Conservation (phyloP, 2,888 invertebrate species). For the Ophion obscuratus region DNA sequence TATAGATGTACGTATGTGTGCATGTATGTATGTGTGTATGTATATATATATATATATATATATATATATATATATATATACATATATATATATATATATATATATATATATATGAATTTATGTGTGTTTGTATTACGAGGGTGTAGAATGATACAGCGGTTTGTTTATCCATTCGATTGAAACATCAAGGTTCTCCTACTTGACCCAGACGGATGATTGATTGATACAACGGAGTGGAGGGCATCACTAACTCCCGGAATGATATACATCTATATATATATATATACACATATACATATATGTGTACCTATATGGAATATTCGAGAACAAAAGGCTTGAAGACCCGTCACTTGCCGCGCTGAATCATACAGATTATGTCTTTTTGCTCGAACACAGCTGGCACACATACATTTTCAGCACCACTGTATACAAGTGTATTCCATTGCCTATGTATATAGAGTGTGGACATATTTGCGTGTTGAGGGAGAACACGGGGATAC, state of each 20-base stretch:
- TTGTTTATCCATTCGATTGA: constrained; percentile 58
- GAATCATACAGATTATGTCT: not conserved
- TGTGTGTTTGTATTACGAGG: constrained; percentile 10
- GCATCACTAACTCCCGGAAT: not conserved
- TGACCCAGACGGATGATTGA: constrained; percentile 59
- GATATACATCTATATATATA: not conserved
- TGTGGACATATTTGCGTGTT: not conserved
- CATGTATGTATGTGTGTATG: no score
- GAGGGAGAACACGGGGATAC: no score
- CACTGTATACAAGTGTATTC: not conserved
- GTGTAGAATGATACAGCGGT: constrained; percentile 48
- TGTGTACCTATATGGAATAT: not conserved
- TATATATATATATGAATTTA: no score
- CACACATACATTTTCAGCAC: not conserved
- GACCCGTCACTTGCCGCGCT: not conserved
- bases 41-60: no score
- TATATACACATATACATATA: not conserved
- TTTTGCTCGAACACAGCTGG: not conserved
- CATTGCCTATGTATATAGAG: no score
- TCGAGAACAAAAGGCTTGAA: not conserved
- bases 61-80: no score
- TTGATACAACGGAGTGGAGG: constrained; percentile 27
- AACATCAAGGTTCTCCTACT: constrained; percentile 51
- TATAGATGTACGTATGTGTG: no score
- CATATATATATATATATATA: no score